phyloP scores from a whole-genome alignment of 2,888 invertebrate species.

The Leucania comma region DNA sequence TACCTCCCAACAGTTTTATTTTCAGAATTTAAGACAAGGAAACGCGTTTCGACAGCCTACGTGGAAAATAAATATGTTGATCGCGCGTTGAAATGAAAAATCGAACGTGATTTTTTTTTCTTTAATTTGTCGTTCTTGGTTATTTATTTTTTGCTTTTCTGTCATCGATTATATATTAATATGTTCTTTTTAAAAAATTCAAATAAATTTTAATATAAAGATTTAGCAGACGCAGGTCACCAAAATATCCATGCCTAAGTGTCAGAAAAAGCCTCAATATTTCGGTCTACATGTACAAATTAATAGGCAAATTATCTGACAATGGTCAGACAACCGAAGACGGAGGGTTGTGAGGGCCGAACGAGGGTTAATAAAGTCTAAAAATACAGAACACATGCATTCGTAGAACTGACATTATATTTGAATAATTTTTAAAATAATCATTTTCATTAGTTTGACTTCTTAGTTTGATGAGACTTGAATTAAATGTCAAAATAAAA shows the following conservation, averaged over 20 bases:
- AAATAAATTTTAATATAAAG: too few relatives aligned
- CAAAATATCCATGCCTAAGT: neutral
- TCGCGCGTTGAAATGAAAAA: conserved; percentile 71
- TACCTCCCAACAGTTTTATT: conserved; percentile 88
- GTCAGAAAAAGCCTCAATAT: conserved; percentile 39
- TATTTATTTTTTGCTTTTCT: neutral
- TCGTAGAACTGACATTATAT: conserved; percentile 30
- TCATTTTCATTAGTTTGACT: conserved; percentile 11
- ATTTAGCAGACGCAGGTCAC: neutral
- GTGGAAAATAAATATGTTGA: conserved; percentile 73
- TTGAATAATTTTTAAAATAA: conserved; percentile 14
- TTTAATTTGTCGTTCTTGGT: neutral
- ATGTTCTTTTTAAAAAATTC: neutral
- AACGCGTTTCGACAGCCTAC: conserved; percentile 84
- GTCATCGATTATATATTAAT: neutral
- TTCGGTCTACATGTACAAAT: conserved; percentile 58
- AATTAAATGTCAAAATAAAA: neutral
- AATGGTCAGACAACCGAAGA: conserved; percentile 68
- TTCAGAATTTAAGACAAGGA: conserved; percentile 79
- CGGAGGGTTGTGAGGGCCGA: conserved; percentile 54
- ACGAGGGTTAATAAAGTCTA: conserved; percentile 65
- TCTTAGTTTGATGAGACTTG: neutral
- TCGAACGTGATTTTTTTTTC: conserved; percentile 40
- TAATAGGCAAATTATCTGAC: conserved; percentile 69
- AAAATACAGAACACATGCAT: conserved; percentile 51